Percentiles rank a stretch among this genome's conserved stretches.
phyloP scores from a whole-genome alignment of 2,888 invertebrate species.

The Lochmaea crataegi region DNA sequence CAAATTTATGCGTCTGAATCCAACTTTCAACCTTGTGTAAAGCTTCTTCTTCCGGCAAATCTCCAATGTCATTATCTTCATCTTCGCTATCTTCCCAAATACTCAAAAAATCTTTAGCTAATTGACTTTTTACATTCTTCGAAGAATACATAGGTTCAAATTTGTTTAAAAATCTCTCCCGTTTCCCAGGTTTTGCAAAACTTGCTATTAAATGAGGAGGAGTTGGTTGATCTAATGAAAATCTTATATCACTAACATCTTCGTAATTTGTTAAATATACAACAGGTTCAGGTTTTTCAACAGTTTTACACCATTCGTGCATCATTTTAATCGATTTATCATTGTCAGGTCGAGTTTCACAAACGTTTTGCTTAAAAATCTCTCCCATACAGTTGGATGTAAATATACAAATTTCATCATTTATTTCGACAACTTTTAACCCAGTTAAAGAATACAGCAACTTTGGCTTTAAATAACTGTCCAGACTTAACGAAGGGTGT shows the following conservation, averaged over 20 bases:
- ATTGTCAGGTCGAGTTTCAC: conserved; percentile 21
- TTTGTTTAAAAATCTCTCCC: conserved; percentile 41
- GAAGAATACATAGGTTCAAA: conserved; percentile 41
- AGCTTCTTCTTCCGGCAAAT: conserved; percentile 48
- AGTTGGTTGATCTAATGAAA: conserved; percentile 34
- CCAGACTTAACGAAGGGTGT: conserved; percentile 43
- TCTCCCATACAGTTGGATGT: conserved; percentile 50
- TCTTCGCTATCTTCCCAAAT: conserved; percentile 52
- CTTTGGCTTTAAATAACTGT: conserved; percentile 42
- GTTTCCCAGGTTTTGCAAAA: conserved; percentile 30
- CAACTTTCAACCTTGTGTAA: conserved; percentile 52
- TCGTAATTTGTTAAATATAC: conserved; percentile 45
- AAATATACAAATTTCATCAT: conserved; percentile 45
- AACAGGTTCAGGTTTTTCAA: conserved; percentile 37
- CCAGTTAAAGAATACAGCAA: conserved; percentile 47
- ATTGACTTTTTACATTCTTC: conserved; percentile 44
- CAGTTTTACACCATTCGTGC: conserved; percentile 44
- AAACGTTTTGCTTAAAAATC: conserved; percentile 50
- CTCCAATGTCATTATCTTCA: conserved; percentile 37
- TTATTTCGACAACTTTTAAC: conserved; percentile 47
- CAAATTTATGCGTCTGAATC: conserved; percentile 49
- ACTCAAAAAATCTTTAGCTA: conserved; percentile 50
- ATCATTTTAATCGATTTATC: conserved; percentile 36
- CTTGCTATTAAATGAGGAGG: conserved; percentile 25
- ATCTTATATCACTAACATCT: conserved; percentile 43